Evolutionary conservation across 2,113 vertebrate genomes (phyloP).

Genomic region (Terrapene triunguis): DNA sequence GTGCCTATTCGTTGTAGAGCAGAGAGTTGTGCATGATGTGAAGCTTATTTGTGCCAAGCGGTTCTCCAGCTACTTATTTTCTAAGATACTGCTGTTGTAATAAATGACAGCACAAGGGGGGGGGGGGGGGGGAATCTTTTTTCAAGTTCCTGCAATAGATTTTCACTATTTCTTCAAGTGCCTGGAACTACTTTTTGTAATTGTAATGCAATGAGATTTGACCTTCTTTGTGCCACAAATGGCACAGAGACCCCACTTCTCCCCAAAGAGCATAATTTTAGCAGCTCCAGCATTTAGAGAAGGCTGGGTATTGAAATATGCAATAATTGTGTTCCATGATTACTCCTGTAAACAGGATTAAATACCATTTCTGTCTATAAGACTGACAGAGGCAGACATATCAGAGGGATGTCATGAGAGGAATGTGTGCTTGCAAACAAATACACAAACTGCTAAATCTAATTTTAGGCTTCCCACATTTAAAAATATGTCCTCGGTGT

Average conservation of each 20-base stretch:
- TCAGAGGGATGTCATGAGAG: not conserved
- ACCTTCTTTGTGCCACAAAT: not conserved
- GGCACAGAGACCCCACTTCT: not conserved
- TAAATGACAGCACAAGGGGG: not conserved
- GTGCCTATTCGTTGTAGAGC: not conserved
- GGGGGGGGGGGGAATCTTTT: not conserved
- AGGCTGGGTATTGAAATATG: not conserved
- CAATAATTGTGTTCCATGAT: not conserved
- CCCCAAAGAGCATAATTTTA: not conserved
- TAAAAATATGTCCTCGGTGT: not conserved
- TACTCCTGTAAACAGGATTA: not conserved
- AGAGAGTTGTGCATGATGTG: not conserved
- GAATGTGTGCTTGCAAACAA: not conserved
- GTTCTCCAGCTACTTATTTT: not conserved
- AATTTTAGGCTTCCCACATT: not conserved
- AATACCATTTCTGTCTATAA: not conserved
- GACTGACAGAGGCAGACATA: not conserved
- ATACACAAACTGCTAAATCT: not conserved
- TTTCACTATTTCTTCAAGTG: not conserved
- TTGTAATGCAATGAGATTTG: not conserved
- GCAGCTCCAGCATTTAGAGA: not conserved
- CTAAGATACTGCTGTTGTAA: not conserved
- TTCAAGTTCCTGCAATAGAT: not conserved
- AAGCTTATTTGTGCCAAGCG: constrained; percentile 28
- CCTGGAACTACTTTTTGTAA: not conserved